Conservation (phyloP, 2,113 vertebrate species). For the Balaeniceps rex region DNA sequence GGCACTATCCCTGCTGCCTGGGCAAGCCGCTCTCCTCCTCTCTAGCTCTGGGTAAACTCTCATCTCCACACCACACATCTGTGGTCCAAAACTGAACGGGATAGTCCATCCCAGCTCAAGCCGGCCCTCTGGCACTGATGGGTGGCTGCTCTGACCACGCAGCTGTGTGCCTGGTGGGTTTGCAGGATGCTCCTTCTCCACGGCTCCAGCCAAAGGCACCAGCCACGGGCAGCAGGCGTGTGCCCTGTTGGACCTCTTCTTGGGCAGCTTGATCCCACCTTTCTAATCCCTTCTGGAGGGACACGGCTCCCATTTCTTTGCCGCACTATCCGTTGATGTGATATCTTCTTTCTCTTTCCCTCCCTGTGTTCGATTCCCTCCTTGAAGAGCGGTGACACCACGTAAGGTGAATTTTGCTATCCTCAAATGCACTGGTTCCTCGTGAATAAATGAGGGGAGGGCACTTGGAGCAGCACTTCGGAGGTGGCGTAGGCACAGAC, state of each 20-base stretch:
- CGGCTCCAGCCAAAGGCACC: not conserved
- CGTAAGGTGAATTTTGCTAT: not conserved
- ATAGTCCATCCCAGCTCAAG: not conserved
- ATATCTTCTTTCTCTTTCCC: not conserved
- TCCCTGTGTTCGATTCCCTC: not conserved
- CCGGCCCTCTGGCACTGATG: accelerated
- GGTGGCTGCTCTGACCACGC: not conserved
- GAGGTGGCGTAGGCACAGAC: not conserved
- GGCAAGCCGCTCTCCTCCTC: not conserved
- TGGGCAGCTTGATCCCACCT: not conserved
- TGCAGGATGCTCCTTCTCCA: not conserved
- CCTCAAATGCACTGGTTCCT: not conserved
- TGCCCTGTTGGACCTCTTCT: not conserved
- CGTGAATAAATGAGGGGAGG: accelerated
- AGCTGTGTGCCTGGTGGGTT: not conserved
- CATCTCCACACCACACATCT: not conserved
- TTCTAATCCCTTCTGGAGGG: not conserved
- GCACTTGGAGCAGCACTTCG: not conserved
- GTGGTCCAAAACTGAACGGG: accelerated
- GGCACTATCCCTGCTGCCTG: not conserved
- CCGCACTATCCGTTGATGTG: accelerated
- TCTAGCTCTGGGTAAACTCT: not conserved
- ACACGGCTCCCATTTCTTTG: not conserved
- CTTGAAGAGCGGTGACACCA: accelerated
- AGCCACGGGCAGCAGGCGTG: accelerated